Base-by-base conservation (phyloP, 2,113 vertebrate species). In the Odocoileus hemionus region DNA sequence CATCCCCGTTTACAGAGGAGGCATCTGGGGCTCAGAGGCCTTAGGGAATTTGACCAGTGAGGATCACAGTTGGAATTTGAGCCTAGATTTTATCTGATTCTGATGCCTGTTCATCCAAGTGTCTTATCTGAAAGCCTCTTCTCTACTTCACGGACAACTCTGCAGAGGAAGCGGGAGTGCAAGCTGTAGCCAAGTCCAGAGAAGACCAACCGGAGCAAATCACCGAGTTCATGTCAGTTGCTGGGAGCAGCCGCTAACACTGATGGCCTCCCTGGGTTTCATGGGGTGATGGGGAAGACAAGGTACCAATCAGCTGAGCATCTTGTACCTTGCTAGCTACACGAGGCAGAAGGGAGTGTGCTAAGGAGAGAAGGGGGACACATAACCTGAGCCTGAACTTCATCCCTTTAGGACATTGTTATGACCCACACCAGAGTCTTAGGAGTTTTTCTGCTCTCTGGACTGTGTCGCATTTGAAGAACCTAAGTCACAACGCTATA, bases 271-370 rank as follows among this genome's bases (percentile, higher is more conserved):
- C 55, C 45, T 78, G 61, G 39, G 13, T 7, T 25, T 21, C 17
- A 39, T 21, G 3, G 3, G 19, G 36, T 19, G 30, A 45, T n/a
- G 28, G 54, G 33, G 15, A 52, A 58, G 52, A 90, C 6, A 5
- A 86, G 36, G n/a, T 15, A 23, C 7, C 12, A 84, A 57, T 36
- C 28, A 54, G n/a, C 17, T 45, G 17, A 95, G 57, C 7, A 6
- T 15, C 9, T 76, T 43, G 39, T 33, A 25, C 33, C 25, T 30
- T 39, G 26, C 16, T 6, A 5, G 26, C 43, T n/a, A 70, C 58
- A 13, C 1, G 5, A 43, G 13, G 30, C 25, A 54, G 21, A 36
- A 52, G 43, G 21, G 4, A 61, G n/a, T 2, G 0, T 14, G 11
- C 33, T 25, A 14, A 50, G 0, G 19, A 36, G 19, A 83, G 25